Evolutionary conservation across 2,797 vertebrate species (phyloP), one percentile per base, ranked within the genome.

Genomic region (Propithecus perrieri): DNA sequence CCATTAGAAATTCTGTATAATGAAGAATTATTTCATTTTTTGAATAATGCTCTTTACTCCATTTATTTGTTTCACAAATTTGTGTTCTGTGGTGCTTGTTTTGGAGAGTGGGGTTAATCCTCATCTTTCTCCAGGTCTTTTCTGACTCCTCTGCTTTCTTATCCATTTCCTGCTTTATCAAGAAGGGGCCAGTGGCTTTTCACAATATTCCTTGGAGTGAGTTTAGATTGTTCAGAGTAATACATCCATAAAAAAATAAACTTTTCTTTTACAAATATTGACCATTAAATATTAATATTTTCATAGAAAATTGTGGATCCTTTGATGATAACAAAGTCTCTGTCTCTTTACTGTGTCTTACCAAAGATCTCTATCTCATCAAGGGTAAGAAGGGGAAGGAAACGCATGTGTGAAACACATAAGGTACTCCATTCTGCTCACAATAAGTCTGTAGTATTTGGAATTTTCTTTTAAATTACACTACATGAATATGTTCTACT

Each of bases 401-500:
- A 89, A 38, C 5, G 46, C 14, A 7, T 33, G 9, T 74, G 11
- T 30, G 26, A 94, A 71, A 10, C 17, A 65, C 4, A n/a, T 59
- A 61, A n/a, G 2, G 59, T 13, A 28, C 18, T 57, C 7, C 24
- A 46, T 48, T 74, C n/a, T 69, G 3, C 24, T 76, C 86, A 48
- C 22, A 59, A 7, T 55, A 74, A 76, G 5, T 53, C 20, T 43
- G 6, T 33, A 67, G 35, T 41, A 69, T 5, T 78, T 46, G 69
- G 28, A 12, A 59, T 89, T 95, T 89, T 53, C 28, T 95, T 92
- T 90, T 63, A 89, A 92, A 83, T 79, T 72, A n/a, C 1, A 74
- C 12, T 72, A 50, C 10, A 67, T 38, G 79, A 90, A 63, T 30
- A 24, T 67, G 17, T 59, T 93, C 38, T 74, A 4, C n/a, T 91